Percentiles rank a stretch among this genome's conserved stretches.
These are phyloP conservation scores for Ganaspis sp. DNA, from an alignment of 1,140 invertebrate genomes.

Conservation along the genomic window DNA sequence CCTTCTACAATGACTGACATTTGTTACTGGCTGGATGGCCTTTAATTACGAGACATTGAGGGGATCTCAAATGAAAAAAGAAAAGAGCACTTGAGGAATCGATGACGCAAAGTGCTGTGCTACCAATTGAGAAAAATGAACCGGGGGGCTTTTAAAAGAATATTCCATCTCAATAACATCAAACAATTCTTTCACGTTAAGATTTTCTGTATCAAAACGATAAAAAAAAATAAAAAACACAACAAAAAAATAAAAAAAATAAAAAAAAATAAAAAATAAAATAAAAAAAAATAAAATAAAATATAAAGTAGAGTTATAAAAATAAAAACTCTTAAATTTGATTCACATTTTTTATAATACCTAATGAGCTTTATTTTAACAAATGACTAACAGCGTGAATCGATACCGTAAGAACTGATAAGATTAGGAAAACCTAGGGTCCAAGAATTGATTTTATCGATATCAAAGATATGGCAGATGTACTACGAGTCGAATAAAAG, in stretches of 20 bases:
- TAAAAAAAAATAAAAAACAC: not conserved
- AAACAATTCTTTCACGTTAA: not conserved
- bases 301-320: no score
- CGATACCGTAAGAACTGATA: not conserved
- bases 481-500: not conserved
- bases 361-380: not conserved
- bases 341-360: no score
- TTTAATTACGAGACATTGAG: conserved; percentile 49
- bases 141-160: not conserved
- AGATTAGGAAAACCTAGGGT: not conserved
- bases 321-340: no score
- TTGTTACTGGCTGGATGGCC: conserved; percentile 45
- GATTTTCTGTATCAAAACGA: not conserved
- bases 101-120: conserved; percentile 12
- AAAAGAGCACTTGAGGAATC: conserved; percentile 9
- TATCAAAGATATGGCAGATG: not conserved
- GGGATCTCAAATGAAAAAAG: conserved; percentile 4
- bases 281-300: no score
- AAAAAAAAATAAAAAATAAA: no score
- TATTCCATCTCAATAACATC: conserved; percentile 13
- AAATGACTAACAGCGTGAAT: not conserved
- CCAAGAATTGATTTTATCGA: not conserved
- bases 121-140: conserved; percentile 3
- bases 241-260: no score
- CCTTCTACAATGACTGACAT: conserved; percentile 18